Percentiles rank a stretch among this genome's conserved stretches.
Evolutionary conservation across 2,888 invertebrate genomes (phyloP).

Genomic region (Tolmerus cingulatus): DNA sequence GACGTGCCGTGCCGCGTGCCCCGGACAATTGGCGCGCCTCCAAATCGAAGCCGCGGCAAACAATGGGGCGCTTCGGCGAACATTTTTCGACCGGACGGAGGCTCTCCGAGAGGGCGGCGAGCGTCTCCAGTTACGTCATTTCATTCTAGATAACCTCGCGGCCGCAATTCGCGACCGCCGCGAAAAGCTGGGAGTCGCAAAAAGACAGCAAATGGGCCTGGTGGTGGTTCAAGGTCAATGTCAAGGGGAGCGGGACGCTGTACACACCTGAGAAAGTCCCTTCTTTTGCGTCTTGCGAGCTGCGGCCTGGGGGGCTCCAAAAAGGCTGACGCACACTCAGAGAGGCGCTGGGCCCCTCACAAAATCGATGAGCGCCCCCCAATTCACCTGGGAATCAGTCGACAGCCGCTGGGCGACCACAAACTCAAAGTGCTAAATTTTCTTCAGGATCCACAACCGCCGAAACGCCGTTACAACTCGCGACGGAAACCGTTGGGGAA

Average conservation of each 20-base stretch:
- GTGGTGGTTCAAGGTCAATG: background rate
- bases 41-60: background rate
- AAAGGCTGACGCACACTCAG: conserved; percentile 6
- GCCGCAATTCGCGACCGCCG: background rate
- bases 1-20: background rate
- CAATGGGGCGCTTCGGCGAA: background rate
- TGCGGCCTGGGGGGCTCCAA: background rate
- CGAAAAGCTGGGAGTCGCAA: background rate
- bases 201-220: background rate
- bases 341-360: background rate
- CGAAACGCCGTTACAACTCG: background rate
- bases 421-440: background rate
- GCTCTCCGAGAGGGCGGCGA: background rate
- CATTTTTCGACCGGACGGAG: background rate
- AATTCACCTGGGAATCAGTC: background rate
- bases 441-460: background rate
- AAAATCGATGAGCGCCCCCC: background rate
- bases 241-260: background rate
- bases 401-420: background rate
- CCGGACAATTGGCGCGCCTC: background rate
- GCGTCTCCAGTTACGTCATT: background rate
- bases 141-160: background rate
- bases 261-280: background rate
- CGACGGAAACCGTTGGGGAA: background rate
- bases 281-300: background rate